Percentiles rank a stretch among this genome's conserved stretches.
Evolutionary conservation across 35 echinoderm and acorn worm genomes (phyloP).

Genomic region (Holothuria glaberrima): DNA sequence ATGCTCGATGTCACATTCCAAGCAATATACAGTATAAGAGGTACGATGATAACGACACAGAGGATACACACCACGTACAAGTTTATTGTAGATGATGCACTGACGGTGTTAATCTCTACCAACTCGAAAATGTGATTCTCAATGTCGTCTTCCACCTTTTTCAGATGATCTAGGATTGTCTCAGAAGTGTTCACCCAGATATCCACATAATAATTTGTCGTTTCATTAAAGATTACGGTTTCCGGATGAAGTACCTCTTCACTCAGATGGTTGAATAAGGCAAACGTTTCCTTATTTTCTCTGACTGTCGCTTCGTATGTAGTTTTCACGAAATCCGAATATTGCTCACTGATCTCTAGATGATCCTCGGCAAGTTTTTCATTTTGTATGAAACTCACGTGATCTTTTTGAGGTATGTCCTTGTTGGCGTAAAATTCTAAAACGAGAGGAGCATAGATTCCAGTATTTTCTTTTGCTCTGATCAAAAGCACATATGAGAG

Average conservation of each 20-base stretch:
- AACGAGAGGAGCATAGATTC: conserved; percentile 57
- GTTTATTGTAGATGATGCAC: conserved; percentile 9
- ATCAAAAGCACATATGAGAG: conserved; percentile 59
- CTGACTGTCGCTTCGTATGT: not conserved
- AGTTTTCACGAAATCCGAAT: not conserved
- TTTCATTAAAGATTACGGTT: not conserved
- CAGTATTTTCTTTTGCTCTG: conserved; percentile 63
- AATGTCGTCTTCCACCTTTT: not conserved
- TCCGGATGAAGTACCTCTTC: conserved; percentile 14
- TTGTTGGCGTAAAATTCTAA: conserved; percentile 54
- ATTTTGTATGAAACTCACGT: conserved; percentile 53
- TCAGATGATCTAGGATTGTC: conserved; percentile 12
- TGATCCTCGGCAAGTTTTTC: conserved; percentile 39
- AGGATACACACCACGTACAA: conserved; percentile 37
- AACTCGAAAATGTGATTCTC: conserved; percentile 37
- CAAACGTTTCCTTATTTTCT: not conserved
- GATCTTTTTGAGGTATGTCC: not conserved
- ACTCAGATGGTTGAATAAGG: not conserved
- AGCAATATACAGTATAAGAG: conserved; percentile 56
- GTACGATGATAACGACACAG: conserved; percentile 54
- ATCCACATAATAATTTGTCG: not conserved
- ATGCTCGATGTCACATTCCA: conserved; percentile 57
- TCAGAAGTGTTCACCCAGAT: conserved; percentile 15
- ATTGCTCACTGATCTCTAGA: conserved; percentile 36
- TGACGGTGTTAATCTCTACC: not conserved